phyloP scores from a whole-genome alignment of 1,140 invertebrate genomes.

The Leucophenga varia region DNA sequence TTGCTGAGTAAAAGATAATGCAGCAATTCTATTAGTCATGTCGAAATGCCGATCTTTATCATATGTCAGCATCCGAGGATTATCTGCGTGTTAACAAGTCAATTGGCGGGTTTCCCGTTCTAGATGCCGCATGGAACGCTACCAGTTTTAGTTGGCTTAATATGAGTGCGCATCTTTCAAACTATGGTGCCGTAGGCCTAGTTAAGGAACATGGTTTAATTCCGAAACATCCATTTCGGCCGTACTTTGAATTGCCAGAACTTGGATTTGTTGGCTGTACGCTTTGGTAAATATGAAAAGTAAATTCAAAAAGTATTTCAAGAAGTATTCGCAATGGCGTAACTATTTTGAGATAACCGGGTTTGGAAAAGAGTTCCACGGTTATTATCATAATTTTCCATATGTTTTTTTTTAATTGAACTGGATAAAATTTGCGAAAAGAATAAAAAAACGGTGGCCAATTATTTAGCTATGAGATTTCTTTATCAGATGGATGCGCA shows the following conservation, averaged over 20 bases:
- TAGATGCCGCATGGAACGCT: conserved; percentile 33
- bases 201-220: conserved; percentile 28
- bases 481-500: too few species aligned
- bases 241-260: conserved; percentile 40
- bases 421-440: too few species aligned
- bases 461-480: too few species aligned
- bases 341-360: too few species aligned
- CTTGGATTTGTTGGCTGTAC: too few species aligned
- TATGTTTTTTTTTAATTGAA: too few species aligned
- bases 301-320: too few species aligned
- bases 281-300: too few species aligned
- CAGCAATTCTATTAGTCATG: conserved; percentile 43
- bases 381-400: too few species aligned
- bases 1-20: conserved; percentile 25
- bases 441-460: too few species aligned
- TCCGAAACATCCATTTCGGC: conserved; percentile 34
- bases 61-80: conserved; percentile 29
- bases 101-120: conserved; percentile 45
- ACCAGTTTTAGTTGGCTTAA: conserved; percentile 46
- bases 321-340: too few species aligned
- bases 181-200: conserved; percentile 28
- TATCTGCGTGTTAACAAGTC: conserved; percentile 43
- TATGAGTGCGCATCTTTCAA: conserved; percentile 44
- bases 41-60: conserved; percentile 27
- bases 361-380: too few species aligned